A percentile compares a stretch with the other conserved stretches of the same genome.
phyloP scores from a whole-genome alignment of 1,140 invertebrate species.

The Camponotus floridanus region DNA sequence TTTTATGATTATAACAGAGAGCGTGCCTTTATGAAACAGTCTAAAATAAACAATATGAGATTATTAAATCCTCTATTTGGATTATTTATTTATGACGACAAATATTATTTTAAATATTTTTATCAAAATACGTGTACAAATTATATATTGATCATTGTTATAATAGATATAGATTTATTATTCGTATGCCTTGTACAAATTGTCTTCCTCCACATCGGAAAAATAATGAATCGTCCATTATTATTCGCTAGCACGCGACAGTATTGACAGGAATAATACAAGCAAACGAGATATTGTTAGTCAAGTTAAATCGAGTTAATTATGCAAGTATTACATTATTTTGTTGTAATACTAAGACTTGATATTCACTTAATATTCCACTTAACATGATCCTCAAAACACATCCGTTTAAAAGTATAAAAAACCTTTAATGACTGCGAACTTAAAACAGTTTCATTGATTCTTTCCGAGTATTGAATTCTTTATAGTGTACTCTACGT shows the following conservation, averaged over 20 bases:
- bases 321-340: background rate
- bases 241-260: background rate
- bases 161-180: background rate
- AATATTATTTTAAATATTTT: slow-evolving; percentile 10
- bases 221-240: background rate
- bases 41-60: background rate
- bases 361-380: background rate
- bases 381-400: background rate
- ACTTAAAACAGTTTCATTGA: slow-evolving; percentile 34
- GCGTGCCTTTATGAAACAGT: background rate
- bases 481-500: slow-evolving; percentile 25
- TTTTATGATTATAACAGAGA: background rate
- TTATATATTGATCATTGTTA: background rate
- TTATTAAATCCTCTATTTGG: background rate
- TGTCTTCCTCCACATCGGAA: background rate
- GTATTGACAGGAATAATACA: background rate
- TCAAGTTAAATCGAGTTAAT: slow-evolving; percentile 13
- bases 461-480: slow-evolving; percentile 28
- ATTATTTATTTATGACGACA: background rate
- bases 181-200: background rate
- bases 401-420: background rate
- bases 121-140: background rate
- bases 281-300: background rate
- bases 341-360: background rate
- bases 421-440: slow-evolving; percentile 10